A percentile compares a stretch with the other conserved stretches of the same genome.
Evolutionary conservation across 1,140 invertebrate species (phyloP).

Genomic region (Drosophila eugracilis): DNA sequence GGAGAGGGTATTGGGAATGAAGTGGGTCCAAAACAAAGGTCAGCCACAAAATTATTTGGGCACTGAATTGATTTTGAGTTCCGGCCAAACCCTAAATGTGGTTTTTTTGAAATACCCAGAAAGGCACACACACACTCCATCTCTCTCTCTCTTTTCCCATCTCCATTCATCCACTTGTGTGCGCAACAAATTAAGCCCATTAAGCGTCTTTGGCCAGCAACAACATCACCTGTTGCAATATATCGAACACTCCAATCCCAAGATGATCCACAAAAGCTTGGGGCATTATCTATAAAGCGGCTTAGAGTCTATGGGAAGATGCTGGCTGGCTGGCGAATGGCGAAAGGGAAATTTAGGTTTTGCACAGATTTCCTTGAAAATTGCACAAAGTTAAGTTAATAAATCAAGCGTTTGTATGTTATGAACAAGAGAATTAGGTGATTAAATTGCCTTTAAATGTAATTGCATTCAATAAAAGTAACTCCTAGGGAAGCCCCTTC

Average conservation of each 20-base stretch:
- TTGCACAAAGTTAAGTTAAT: slow-evolving; percentile 1
- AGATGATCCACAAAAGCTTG: slow-evolving; percentile 30
- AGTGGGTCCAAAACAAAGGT: slow-evolving; percentile 39
- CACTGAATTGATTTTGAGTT: slow-evolving; percentile 49
- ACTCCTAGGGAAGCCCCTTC: neutral
- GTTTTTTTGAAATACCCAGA: slow-evolving; percentile 40
- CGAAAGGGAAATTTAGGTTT: slow-evolving; percentile 14
- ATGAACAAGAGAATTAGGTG: no score
- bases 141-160: neutral
- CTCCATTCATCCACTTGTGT: slow-evolving; percentile 11
- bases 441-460: neutral
- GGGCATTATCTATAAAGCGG: slow-evolving; percentile 20
- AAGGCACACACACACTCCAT: slow-evolving; percentile 1
- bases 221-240: slow-evolving; percentile 54
- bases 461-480: neutral
- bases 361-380: slow-evolving; percentile 12
- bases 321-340: neutral
- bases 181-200: slow-evolving; percentile 56
- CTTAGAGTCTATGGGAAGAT: neutral
- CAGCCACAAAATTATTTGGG: slow-evolving; percentile 44
- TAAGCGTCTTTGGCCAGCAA: slow-evolving; percentile 30
- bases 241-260: slow-evolving; percentile 20
- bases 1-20: neutral
- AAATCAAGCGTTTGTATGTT: no score
- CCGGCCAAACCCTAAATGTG: slow-evolving; percentile 54